These are phyloP conservation scores for Trissonchulus sp. DNA, from an alignment of 2,888 invertebrate species.

Conservation along the genomic window DNA sequence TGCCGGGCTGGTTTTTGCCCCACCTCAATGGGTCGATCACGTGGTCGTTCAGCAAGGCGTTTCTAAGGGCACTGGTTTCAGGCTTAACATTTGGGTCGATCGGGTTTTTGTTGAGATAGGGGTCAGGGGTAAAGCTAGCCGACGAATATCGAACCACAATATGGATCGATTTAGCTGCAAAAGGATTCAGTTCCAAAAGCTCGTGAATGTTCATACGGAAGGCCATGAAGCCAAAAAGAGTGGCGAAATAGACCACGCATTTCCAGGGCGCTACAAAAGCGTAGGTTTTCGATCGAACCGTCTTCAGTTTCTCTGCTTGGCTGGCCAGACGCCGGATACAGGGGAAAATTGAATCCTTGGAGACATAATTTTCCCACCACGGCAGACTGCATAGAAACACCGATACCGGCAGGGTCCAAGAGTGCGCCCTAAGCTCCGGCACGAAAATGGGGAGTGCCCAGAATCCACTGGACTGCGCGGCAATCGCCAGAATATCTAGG, in stretches of 20 bases:
- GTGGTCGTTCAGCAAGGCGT: slow-evolving; percentile 10
- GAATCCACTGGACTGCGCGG: slow-evolving; percentile 81
- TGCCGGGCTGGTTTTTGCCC: neutral
- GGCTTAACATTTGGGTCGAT: neutral
- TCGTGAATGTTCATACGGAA: slow-evolving; percentile 11
- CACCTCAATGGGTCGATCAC: neutral
- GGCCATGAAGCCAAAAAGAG: slow-evolving; percentile 64
- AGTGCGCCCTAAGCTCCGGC: slow-evolving; percentile 43
- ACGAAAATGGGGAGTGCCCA: slow-evolving; percentile 70
- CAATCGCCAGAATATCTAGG: slow-evolving; percentile 72
- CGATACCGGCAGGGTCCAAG: slow-evolving; percentile 79
- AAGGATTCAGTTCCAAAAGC: slow-evolving; percentile 41
- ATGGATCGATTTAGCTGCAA: slow-evolving; percentile 48
- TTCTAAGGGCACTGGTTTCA: neutral
- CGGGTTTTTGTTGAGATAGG: neutral
- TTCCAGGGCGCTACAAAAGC: slow-evolving; percentile 87
- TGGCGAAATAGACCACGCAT: slow-evolving; percentile 69
- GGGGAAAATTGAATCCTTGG: slow-evolving; percentile 71
- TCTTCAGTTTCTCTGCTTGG: slow-evolving; percentile 61
- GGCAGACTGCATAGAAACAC: slow-evolving; percentile 79
- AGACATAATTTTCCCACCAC: slow-evolving; percentile 98
- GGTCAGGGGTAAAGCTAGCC: slow-evolving; percentile 6
- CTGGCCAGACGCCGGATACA: slow-evolving; percentile 44
- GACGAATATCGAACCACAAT: slow-evolving; percentile 41
- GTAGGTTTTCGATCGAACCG: slow-evolving; percentile 79